Evolutionary conservation across 2,888 invertebrate genomes (phyloP), one percentile per base, ranked within the genome.

Genomic region (Thera obeliscata): DNA sequence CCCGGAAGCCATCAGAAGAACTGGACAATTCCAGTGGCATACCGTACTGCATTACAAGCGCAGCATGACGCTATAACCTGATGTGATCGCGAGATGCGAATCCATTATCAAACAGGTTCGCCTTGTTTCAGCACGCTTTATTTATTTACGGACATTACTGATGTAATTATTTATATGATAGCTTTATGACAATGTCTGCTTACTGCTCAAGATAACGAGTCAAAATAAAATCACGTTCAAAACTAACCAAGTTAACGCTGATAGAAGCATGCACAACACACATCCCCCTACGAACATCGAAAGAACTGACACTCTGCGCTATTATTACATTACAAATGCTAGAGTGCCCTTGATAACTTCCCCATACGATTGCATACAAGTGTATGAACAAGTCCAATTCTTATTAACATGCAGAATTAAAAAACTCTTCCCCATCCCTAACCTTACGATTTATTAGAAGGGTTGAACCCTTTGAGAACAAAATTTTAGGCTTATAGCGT

Each of bases 381-480:
- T 93, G 93, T 88, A 85, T 87, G 85, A 88, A 90, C 91, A 89
- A 91, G 91, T 91, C 86, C 88, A 88, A 91, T 89, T 88, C 88
- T 89, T 89, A 93, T 93, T 92, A 91, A 91, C 89, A 92, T 93
- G 89, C 89, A 85, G 83, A 86, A 90, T 89, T 90, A 90, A 91
- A 52, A 66, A 90, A 91, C 87, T 84, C 80, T 81, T 88, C 89
- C 88, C 92, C 92, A 91, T 91, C 91, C 88, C 89, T 82, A 82
- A 85, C 77, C 81, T 86, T 80, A 78, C 75, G 78, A 80, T 84
- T 84, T 71, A 72, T 69, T 81, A 78, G 84, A 91, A 91, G 93
- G 93, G 93, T 93, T 91, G 83, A 87, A 91, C 93, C 93, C 93
- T 90, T 87, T 91, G 87, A 87, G 88, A 88, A 89, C 80, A 67